These are phyloP conservation scores for Drosophila albomicans DNA, from an alignment of 1,140 invertebrate species.

Conservation along the genomic window DNA sequence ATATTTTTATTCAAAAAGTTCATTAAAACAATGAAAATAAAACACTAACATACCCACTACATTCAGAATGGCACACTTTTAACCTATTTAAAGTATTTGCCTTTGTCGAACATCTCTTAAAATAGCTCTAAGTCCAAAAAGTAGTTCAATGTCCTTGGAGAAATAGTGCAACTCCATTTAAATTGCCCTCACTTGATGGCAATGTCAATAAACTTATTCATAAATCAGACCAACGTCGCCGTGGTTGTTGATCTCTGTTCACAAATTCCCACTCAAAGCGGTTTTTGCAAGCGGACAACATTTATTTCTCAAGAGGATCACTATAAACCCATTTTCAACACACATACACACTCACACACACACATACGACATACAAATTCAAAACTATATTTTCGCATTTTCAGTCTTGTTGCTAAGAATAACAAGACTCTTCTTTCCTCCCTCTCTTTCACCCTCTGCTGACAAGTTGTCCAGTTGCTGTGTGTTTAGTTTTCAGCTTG, in stretches of 20 bases:
- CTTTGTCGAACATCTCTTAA: too few species aligned
- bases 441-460: neutral
- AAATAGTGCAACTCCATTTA: slow-evolving; percentile 8
- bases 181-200: slow-evolving; percentile 7
- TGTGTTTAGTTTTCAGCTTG: slow-evolving; percentile 75
- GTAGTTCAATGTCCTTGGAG: neutral
- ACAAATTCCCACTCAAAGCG: slow-evolving; percentile 20
- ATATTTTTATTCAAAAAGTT: too few species aligned
- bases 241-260: slow-evolving; percentile 33
- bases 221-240: slow-evolving; percentile 53
- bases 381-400: slow-evolving; percentile 57
- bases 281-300: slow-evolving; percentile 12
- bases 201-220: slow-evolving; percentile 52
- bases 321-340: slow-evolving; percentile 68
- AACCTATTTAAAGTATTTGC: too few species aligned
- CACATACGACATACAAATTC: slow-evolving; percentile 25
- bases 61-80: too few species aligned
- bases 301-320: slow-evolving; percentile 66
- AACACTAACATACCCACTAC: too few species aligned
- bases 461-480: slow-evolving; percentile 47
- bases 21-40: too few species aligned
- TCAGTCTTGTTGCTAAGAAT: slow-evolving; percentile 12
- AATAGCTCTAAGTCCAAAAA: too few species aligned
- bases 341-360: neutral
- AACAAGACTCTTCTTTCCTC: neutral